These are phyloP conservation scores for Diloba caeruleocephala DNA, from an alignment of 2,888 invertebrate species.

Conservation along the genomic window DNA sequence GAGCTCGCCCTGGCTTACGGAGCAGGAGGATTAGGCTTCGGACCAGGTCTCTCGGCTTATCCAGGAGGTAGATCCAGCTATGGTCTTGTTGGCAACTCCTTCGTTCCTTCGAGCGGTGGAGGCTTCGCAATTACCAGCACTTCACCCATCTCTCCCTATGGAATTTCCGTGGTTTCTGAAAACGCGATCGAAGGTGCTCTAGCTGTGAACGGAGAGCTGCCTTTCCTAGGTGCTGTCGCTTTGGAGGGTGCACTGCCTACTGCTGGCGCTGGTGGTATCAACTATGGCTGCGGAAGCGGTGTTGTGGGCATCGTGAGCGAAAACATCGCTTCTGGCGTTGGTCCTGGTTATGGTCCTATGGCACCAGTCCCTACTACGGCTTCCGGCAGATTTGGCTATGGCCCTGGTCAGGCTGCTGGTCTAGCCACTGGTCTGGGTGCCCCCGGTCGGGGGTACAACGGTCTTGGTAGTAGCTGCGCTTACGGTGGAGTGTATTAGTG, in stretches of 20 bases:
- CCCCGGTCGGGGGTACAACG: slow-evolving; percentile 3
- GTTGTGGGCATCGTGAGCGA: slow-evolving; percentile 61
- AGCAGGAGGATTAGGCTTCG: slow-evolving; percentile 19
- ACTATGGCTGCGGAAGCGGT: slow-evolving; percentile 65
- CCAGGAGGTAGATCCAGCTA: slow-evolving; percentile 4
- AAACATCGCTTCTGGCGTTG: slow-evolving; percentile 28
- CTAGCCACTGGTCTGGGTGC: not conserved
- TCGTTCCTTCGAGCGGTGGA: slow-evolving; percentile 51
- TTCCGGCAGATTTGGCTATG: slow-evolving; percentile 15
- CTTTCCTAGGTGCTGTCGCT: slow-evolving; percentile 55
- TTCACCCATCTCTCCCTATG: slow-evolving; percentile 64
- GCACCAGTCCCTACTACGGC: not conserved
- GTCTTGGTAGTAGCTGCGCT: slow-evolving; percentile 1
- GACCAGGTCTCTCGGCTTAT: slow-evolving; percentile 4
- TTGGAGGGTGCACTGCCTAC: slow-evolving; percentile 58
- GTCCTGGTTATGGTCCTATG: slow-evolving; percentile 2
- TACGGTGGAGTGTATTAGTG: slow-evolving; percentile 30
- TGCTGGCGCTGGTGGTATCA: slow-evolving; percentile 62
- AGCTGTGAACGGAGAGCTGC: too few relatives aligned
- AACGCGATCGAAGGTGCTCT: slow-evolving; percentile 60
- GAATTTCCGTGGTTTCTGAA: slow-evolving; percentile 58
- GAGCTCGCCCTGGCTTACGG: slow-evolving; percentile 27
- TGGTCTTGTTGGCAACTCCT: slow-evolving; percentile 10
- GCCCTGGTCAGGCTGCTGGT: slow-evolving; percentile 19
- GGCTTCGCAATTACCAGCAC: slow-evolving; percentile 53